Evolutionary conservation across 2,113 vertebrate genomes (phyloP).

Genomic region (Dolichotis patagonum): DNA sequence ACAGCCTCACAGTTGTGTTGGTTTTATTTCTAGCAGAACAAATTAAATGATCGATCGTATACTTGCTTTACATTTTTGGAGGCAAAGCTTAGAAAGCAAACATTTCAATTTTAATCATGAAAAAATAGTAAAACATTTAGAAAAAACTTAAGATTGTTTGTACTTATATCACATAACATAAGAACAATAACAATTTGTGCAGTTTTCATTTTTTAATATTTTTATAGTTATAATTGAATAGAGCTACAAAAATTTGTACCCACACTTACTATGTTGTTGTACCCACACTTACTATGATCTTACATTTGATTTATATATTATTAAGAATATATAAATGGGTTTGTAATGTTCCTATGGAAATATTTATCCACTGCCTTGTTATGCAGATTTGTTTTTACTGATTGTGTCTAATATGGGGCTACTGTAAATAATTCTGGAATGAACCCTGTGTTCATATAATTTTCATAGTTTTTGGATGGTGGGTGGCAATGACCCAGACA

Average conservation of each 20-base stretch:
- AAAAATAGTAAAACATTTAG: not conserved
- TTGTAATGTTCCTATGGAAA: not conserved
- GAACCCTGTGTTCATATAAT: conserved; percentile 8
- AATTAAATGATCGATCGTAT: not conserved
- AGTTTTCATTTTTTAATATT: not conserved
- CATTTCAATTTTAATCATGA: not conserved
- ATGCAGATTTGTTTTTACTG: not conserved
- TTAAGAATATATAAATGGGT: not conserved
- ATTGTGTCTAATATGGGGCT: not conserved
- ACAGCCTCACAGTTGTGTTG: not conserved
- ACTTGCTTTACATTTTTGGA: not conserved
- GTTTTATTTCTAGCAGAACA: conserved; percentile 12
- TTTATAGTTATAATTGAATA: not conserved
- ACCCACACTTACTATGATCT: not conserved
- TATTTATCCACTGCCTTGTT: not conserved
- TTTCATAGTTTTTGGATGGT: not conserved
- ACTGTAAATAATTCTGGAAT: not conserved
- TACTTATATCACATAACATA: not conserved
- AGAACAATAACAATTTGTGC: not conserved
- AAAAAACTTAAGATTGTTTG: not conserved
- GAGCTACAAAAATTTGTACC: not conserved
- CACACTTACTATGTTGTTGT: not conserved
- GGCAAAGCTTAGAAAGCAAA: not conserved
- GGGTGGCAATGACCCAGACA: not conserved
- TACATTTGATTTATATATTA: not conserved